phyloP scores from a whole-genome alignment of 1,140 invertebrate genomes.

The Sarcophaga peregrina region DNA sequence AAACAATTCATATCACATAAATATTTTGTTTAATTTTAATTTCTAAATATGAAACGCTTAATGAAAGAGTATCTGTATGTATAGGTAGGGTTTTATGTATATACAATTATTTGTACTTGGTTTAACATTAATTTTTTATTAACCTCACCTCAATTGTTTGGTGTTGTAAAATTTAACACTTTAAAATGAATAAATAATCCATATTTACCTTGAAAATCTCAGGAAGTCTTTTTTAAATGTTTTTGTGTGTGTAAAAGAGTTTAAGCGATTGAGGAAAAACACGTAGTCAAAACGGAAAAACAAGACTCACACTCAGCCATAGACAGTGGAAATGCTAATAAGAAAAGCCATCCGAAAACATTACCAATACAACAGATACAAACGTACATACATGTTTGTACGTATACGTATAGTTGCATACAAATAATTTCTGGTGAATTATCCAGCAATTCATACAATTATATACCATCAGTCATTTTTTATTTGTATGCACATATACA shows the following conservation, averaged over 20 bases:
- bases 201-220: slow-evolving; percentile 10
- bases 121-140: background rate
- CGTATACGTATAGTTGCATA: too few relatives aligned
- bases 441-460: background rate
- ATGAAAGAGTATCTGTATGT: background rate
- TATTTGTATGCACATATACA: background rate
- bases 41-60: too few relatives aligned
- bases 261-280: background rate
- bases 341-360: background rate
- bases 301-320: background rate
- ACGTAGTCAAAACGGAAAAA: background rate
- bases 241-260: background rate
- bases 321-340: too few relatives aligned
- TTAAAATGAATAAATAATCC: too few relatives aligned
- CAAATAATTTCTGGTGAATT: background rate
- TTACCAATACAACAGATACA: background rate
- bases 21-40: too few relatives aligned
- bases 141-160: background rate
- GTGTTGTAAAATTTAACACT: too few relatives aligned
- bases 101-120: background rate
- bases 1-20: too few relatives aligned
- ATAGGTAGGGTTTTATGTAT: background rate
- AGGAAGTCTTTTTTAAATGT: background rate
- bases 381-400: background rate
- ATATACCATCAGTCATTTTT: too few relatives aligned